Percentiles rank a stretch among this genome's conserved stretches.
Evolutionary conservation across 2,113 vertebrate species (phyloP).

Genomic region (Hippopotamus amphibius): DNA sequence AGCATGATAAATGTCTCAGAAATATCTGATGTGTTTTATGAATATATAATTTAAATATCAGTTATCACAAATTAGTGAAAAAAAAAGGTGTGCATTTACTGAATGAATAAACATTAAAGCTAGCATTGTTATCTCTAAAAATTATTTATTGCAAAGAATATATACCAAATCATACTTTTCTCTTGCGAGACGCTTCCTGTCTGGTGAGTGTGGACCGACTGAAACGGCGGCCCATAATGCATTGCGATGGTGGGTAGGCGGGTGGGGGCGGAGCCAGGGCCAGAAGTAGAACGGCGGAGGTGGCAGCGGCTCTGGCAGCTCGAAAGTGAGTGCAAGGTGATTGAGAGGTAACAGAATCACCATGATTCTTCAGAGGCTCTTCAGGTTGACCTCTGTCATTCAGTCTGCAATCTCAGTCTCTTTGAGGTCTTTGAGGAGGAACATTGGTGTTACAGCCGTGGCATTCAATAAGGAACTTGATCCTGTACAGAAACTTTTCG

Average conservation of each 20-base stretch:
- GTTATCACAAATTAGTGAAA: not conserved
- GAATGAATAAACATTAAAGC: not conserved
- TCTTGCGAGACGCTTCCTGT: conserved; percentile 73
- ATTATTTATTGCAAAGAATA: not conserved
- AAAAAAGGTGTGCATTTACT: not conserved
- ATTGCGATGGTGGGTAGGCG: conserved; percentile 60
- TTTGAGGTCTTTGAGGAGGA: conserved; percentile 87
- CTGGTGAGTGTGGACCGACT: conserved; percentile 74
- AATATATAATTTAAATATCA: not conserved
- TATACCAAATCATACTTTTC: not conserved
- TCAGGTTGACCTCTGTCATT: conserved; percentile 89
- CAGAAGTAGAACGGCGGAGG: conserved; percentile 73
- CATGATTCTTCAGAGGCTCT: conserved; percentile 92
- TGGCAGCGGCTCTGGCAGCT: conserved; percentile 14
- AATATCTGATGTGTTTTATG: not conserved
- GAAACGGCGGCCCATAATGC: conserved; percentile 73
- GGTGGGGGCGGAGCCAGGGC: conserved; percentile 68
- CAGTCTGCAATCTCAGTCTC: conserved; percentile 86
- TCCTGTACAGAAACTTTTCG: conserved; percentile 96
- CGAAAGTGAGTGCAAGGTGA: conserved; percentile 75
- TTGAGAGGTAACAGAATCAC: conserved; percentile 74
- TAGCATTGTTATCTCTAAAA: not conserved
- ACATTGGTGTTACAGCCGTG: conserved; percentile 94
- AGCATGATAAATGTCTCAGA: not conserved
- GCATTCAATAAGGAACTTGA: conserved; percentile 94